Conservation (phyloP, 2,113 vertebrate species). For the Machaerirhynchus nigripectus region DNA sequence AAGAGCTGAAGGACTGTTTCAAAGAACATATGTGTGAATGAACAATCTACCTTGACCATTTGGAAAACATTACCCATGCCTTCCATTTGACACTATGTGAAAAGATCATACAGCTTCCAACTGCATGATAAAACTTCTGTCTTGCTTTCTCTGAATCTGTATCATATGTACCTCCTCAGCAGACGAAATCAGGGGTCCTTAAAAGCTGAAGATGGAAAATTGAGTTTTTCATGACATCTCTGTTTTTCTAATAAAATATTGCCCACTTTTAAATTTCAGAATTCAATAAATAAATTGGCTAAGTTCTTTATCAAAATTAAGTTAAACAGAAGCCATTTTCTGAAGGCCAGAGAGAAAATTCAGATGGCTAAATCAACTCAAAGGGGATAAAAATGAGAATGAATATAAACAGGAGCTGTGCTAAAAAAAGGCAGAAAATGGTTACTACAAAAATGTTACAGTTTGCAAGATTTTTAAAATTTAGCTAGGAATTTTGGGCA, state of each 20-base stretch:
- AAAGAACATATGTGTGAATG: background rate
- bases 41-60: background rate
- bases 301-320: background rate
- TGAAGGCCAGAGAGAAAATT: background rate
- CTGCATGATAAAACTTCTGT: background rate
- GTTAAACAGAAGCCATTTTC: background rate
- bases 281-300: background rate
- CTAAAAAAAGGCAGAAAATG: background rate
- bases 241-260: background rate
- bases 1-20: background rate
- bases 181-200: background rate
- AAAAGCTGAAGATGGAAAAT: background rate
- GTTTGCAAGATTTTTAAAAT: background rate
- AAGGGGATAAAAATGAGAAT: background rate
- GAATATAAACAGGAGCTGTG: background rate
- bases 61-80: background rate
- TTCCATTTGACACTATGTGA: background rate
- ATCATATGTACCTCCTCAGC: background rate
- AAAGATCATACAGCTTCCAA: background rate
- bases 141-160: background rate
- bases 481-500: background rate
- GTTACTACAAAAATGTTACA: background rate
- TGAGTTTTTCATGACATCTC: background rate
- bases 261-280: background rate
- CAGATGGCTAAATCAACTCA: background rate